Evolutionary conservation across 2,888 invertebrate genomes (phyloP), one percentile per base, ranked within the genome.

Genomic region (Hirtodrosophila histrioides): DNA sequence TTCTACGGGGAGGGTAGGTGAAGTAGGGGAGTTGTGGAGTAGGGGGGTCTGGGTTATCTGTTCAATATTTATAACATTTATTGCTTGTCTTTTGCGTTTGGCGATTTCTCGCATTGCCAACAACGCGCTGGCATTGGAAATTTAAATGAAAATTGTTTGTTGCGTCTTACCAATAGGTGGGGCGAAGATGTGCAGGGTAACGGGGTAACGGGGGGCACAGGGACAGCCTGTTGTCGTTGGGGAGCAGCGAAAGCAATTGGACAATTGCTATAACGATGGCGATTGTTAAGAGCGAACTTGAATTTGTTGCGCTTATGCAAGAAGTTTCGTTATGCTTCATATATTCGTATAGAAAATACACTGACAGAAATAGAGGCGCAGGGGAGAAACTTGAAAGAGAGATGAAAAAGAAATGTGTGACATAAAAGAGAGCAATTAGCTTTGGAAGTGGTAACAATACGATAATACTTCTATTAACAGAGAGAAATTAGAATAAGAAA

Each of bases 1-100:
- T 55, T 55, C 33, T 37, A 1, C 17, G 17, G 2, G 10, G n/a
- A n/a, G n/a, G n/a, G n/a, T n/a, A n/a, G n/a, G n/a, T n/a, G n/a
- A n/a, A n/a, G n/a, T n/a, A n/a, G n/a, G n/a, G n/a, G n/a, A n/a
- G n/a, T n/a, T n/a, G n/a, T n/a, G n/a, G n/a, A n/a, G n/a, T n/a
- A n/a, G n/a, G 17, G 17, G 2, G 17, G 17, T 17, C 17, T 17
- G 17, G 17, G 17, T 17, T 17, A 62, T 60, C 68, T 76, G 31
- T 76, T 74, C 62, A 77, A 75, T 75, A 75, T 77, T 75, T 77
- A 75, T 65, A 75, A 64, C 56, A 62, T 77, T 77, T 75, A 75
- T 75, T 75, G 78, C 73, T 72, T 76, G 76, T 74, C 72, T 62
- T 69, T 45, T 56, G 49, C 24, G 36, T 10, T 55, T 60, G 77